A percentile compares a stretch with the other conserved stretches of the same genome.
Conservation (phyloP, 2,797 vertebrate species). For the Borostomias antarcticus region DNA sequence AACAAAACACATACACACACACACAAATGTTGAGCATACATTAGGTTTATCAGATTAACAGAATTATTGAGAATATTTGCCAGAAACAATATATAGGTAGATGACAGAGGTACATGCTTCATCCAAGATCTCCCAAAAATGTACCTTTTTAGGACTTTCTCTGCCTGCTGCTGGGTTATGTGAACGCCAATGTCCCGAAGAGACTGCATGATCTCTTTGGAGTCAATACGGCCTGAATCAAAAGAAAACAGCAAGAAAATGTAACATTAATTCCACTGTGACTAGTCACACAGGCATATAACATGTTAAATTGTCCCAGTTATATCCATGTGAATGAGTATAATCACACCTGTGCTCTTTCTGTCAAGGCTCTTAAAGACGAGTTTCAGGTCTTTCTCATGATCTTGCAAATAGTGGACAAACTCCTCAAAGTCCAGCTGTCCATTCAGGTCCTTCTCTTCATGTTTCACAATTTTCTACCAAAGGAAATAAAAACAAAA, state of each 20-base stretch:
- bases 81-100: no score
- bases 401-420: constrained; percentile 94
- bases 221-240: constrained; percentile 81
- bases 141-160: constrained; percentile 91
- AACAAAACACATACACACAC: background rate
- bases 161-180: constrained; percentile 89
- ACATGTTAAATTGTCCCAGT: background rate
- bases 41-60: no score
- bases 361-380: constrained; percentile 91
- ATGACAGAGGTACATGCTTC: no score
- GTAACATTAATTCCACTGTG: background rate
- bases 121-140: background rate
- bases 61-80: no score
- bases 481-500: background rate
- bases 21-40: background rate
- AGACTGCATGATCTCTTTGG: constrained; percentile 90
- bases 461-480: constrained; percentile 87
- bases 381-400: constrained; percentile 93
- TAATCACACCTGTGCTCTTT: constrained; percentile 85
- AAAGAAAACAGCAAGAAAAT: no score
- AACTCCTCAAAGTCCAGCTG: constrained; percentile 97
- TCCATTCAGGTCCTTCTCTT: constrained; percentile 79
- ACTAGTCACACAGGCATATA: background rate
- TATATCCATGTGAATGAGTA: background rate
- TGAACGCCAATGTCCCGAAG: constrained; percentile 90